Evolutionary conservation across 2,888 invertebrate species (phyloP).

Genomic region (Yponomeuta sedellus): DNA sequence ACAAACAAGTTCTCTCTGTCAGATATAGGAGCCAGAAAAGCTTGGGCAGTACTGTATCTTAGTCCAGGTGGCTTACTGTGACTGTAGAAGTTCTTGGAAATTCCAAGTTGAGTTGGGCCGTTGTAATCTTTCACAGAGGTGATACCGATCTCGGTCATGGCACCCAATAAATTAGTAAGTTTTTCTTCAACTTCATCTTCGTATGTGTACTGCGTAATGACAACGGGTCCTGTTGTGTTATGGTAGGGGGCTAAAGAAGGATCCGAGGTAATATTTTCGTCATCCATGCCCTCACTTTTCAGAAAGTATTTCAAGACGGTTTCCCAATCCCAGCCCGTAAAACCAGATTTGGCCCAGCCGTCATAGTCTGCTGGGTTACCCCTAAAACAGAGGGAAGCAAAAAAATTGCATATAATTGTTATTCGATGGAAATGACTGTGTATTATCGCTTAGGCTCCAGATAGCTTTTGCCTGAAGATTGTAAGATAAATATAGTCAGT

Average conservation of each 20-base stretch:
- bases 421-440: too few relatives aligned
- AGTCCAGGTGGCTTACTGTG: background rate
- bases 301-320: slow-evolving; percentile 8
- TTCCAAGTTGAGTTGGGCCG: slow-evolving; percentile 14
- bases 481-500: too few relatives aligned
- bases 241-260: background rate
- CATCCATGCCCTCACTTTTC: slow-evolving; percentile 10
- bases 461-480: too few relatives aligned
- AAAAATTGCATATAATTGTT: too few relatives aligned
- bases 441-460: too few relatives aligned
- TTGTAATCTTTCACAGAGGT: background rate
- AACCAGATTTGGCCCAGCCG: slow-evolving; percentile 12
- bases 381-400: slow-evolving; percentile 7
- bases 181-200: background rate
- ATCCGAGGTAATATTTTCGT: background rate
- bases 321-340: slow-evolving; percentile 13
- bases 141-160: background rate
- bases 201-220: background rate
- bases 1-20: slow-evolving; percentile 13
- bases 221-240: slow-evolving; percentile 6
- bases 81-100: background rate
- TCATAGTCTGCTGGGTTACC: slow-evolving; percentile 16
- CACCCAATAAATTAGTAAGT: background rate
- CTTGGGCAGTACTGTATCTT: slow-evolving; percentile 8
- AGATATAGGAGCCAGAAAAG: slow-evolving; percentile 14